Base-by-base conservation (phyloP, 1,140 invertebrate genomes). In the Anoplophora glabripennis region DNA sequence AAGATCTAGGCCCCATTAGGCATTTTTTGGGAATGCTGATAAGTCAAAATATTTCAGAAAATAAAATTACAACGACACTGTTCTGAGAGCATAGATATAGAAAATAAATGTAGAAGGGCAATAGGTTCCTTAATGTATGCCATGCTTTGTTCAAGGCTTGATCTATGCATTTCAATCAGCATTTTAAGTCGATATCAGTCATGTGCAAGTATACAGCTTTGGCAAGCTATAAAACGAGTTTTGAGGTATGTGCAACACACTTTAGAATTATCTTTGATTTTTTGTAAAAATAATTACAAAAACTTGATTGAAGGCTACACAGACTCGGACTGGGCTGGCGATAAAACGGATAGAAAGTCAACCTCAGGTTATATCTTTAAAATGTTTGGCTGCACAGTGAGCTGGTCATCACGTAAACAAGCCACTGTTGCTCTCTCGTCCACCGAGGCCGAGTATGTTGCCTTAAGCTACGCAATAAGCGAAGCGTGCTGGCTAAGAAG, bases 371-470 rank as follows among this genome's bases (percentile, higher is more conserved):
- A 45, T 9, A 11, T 45, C 10, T 45, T 45, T 17, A 45, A 45
- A 17, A 4, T 17, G 10, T 45, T 45, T 17, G 42, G 21, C 21
- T 28, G 21, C 5, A 28, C 57, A 8, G 47, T 67, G 17, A 40
- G 12, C 49, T 68, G 66, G 66, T 35, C 8, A 3, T 48, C 57
- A 10, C 17, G 41, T 12, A 69, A 72, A 53, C 71, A 71, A 58
- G 10, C 38, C 48, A 53, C 33, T 17, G 65, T 69, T 15, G 46
- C 67, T 8, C 18, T 63, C 4, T 68, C 64, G 11, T 63, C 65
- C 0, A 72, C 67, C 3, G 67, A 72, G 37, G 58, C 69, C 10
- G 66, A 72, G 42, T 72, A 66, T 51, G 44, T 69, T 45, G 65
- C 61, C 12, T 42, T 66, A 28, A 55, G 44, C 17, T 11, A 18